A percentile compares a stretch with the other conserved stretches of the same genome.
Conservation (phyloP, 2,797 vertebrate genomes). For the Megaceryle alcyon region DNA sequence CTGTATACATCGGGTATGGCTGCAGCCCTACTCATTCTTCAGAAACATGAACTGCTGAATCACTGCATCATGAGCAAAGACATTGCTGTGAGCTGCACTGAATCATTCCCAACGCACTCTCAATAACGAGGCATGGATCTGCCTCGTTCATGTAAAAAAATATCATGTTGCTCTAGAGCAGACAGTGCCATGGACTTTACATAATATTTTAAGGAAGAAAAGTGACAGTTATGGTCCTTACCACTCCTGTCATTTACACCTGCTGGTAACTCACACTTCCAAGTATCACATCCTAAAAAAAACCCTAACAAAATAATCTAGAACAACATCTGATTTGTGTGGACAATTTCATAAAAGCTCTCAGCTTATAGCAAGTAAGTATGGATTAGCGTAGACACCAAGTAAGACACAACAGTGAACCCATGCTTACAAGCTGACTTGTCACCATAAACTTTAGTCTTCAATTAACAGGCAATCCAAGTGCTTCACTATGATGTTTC, state of each 20-base stretch:
- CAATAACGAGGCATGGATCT: background rate
- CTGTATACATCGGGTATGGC: background rate
- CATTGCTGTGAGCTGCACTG: background rate
- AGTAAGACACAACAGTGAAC: background rate
- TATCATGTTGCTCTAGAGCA: background rate
- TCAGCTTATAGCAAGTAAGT: background rate
- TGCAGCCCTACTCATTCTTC: background rate
- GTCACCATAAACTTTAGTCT: background rate
- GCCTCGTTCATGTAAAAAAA: background rate
- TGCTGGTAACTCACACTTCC: background rate
- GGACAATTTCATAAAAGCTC: background rate
- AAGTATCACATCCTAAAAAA: background rate
- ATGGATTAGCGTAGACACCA: background rate
- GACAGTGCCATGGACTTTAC: background rate
- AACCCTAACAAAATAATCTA: background rate
- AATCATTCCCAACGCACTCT: background rate
- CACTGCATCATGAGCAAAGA: background rate
- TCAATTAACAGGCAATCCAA: background rate
- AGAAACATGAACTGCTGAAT: background rate
- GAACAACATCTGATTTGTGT: background rate
- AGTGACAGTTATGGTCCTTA: background rate
- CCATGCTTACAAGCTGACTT: constrained; percentile 6
- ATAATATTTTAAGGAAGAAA: background rate
- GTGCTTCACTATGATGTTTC: background rate
- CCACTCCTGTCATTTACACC: background rate